Percentiles rank a stretch among this genome's conserved stretches.
These are phyloP conservation scores for Epinephelus cyanopodus DNA, from an alignment of 2,113 vertebrate genomes.

Conservation along the genomic window DNA sequence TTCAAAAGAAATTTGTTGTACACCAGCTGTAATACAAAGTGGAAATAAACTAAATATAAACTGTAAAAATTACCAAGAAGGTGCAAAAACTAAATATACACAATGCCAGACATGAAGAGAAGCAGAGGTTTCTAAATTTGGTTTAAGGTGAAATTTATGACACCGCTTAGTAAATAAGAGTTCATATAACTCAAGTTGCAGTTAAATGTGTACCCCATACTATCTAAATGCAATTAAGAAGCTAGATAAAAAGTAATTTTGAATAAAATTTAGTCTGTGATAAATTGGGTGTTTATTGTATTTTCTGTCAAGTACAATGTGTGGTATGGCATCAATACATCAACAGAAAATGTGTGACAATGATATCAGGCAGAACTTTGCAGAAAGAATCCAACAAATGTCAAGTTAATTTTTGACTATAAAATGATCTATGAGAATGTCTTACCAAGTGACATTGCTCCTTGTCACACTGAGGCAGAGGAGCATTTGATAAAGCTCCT, in stretches of 20 bases:
- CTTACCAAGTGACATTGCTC: background rate
- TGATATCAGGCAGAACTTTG: background rate
- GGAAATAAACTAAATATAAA: background rate
- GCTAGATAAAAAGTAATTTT: background rate
- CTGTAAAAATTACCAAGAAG: background rate
- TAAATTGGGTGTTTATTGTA: background rate
- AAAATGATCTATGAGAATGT: background rate
- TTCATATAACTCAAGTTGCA: background rate
- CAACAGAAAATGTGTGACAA: background rate
- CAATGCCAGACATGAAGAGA: background rate
- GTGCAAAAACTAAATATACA: background rate
- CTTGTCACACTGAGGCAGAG: background rate
- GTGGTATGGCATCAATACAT: background rate
- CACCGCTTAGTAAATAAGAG: background rate
- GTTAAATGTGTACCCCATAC: background rate
- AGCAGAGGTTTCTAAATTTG: background rate
- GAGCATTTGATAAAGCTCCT: background rate
- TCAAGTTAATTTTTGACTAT: background rate
- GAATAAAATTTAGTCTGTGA: background rate
- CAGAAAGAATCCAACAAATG: background rate
- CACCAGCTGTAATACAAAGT: background rate
- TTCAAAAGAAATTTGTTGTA: background rate
- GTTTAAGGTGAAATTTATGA: background rate
- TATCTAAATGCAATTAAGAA: background rate
- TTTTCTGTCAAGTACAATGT: background rate